Percentiles rank a stretch among this genome's conserved stretches.
Conservation (phyloP, 2,113 vertebrate species). For the Eublepharis macularius region DNA sequence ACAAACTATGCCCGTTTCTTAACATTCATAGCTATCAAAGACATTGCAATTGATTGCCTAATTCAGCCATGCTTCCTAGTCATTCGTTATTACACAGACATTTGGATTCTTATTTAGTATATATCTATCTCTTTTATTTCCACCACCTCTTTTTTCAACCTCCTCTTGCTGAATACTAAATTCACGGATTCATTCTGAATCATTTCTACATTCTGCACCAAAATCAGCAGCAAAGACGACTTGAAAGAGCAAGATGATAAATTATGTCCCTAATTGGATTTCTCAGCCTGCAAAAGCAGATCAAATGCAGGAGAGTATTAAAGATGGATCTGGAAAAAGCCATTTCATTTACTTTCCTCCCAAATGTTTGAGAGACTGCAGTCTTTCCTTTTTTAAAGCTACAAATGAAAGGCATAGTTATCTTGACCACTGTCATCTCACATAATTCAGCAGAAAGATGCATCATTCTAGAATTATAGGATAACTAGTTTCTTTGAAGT, state of each 20-base stretch:
- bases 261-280: conserved; percentile 20
- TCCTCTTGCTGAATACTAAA: not conserved
- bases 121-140: not conserved
- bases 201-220: not conserved
- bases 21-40: not conserved
- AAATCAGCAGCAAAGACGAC: not conserved
- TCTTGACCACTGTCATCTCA: not conserved
- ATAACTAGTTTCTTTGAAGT: not conserved
- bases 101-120: not conserved
- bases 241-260: not conserved
- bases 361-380: not conserved
- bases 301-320: conserved; percentile 24
- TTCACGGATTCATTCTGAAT: not conserved
- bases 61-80: not conserved
- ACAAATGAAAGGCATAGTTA: not conserved
- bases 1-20: not conserved
- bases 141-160: not conserved
- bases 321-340: conserved; percentile 3
- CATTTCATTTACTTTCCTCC: not conserved
- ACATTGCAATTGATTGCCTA: not conserved
- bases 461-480: not conserved
- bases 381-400: not conserved
- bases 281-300: not conserved
- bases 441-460: not conserved
- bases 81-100: not conserved